These are phyloP conservation scores for Omphaloscelis lunosa DNA, from an alignment of 2,888 invertebrate species.

Conservation along the genomic window DNA sequence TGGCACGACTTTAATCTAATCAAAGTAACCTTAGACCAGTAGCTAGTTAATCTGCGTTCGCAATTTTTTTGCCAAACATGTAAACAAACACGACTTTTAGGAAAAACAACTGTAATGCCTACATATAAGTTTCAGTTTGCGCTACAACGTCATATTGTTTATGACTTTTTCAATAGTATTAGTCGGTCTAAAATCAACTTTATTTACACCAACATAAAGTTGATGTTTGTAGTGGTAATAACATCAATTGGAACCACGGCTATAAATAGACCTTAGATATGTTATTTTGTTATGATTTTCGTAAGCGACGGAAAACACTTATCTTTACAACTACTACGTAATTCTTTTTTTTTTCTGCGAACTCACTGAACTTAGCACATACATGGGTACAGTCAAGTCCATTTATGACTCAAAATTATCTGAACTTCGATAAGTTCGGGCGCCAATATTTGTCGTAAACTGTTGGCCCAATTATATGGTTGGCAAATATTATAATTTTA, in stretches of 20 bases:
- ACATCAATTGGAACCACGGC: no score
- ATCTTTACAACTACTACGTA: constrained; percentile 38
- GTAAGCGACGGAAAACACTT: constrained; percentile 19
- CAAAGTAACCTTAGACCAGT: constrained; percentile 5
- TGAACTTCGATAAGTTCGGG: constrained; percentile 42
- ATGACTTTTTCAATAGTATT: no score
- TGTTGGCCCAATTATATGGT: constrained; percentile 40
- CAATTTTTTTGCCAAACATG: no score
- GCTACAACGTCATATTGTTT: no score
- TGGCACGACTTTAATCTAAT: constrained; percentile 2
- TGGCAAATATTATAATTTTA: constrained; percentile 60
- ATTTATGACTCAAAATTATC: constrained; percentile 52
- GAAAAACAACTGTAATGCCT: no score
- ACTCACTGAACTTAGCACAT: background rate
- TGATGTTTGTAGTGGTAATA: no score
- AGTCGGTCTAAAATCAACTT: no score
- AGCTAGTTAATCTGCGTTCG: no score
- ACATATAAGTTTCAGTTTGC: no score
- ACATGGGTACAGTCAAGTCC: background rate
- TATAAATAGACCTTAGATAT: no score
- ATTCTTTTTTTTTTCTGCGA: constrained; percentile 30
- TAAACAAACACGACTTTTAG: no score
- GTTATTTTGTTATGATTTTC: background rate
- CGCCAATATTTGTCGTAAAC: constrained; percentile 38
- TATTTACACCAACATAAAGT: no score